These are phyloP conservation scores for Anarhynchus alexandrinus DNA, from an alignment of 2,113 vertebrate species.

Conservation along the genomic window DNA sequence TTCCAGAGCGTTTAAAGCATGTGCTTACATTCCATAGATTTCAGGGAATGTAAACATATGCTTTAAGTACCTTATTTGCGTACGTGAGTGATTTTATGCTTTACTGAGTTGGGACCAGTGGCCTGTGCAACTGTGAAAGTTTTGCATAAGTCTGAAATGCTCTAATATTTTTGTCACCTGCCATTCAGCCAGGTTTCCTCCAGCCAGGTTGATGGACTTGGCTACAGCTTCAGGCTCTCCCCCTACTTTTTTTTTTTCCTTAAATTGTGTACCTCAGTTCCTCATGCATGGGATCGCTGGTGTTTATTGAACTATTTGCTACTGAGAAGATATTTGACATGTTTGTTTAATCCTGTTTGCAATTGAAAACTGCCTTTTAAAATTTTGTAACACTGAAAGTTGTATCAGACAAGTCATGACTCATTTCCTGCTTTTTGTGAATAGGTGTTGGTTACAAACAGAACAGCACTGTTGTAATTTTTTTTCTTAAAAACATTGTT, in stretches of 20 bases:
- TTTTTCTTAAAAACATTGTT: conserved; percentile 50
- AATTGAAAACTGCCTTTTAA: conserved; percentile 67
- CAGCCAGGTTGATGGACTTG: conserved; percentile 18
- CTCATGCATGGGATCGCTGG: conserved; percentile 58
- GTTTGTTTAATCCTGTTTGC: conserved; percentile 67
- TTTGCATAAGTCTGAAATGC: conserved; percentile 22
- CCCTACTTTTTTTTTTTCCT: not conserved
- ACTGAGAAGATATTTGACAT: conserved; percentile 52
- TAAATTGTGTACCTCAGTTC: conserved; percentile 55
- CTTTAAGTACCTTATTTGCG: not conserved
- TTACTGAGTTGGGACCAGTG: conserved; percentile 35
- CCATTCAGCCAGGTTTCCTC: not conserved
- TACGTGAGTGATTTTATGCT: not conserved
- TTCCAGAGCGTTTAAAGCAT: not conserved
- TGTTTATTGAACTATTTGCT: conserved; percentile 66
- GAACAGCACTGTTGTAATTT: conserved; percentile 54
- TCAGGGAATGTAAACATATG: not conserved
- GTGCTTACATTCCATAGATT: not conserved
- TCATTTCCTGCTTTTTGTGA: conserved; percentile 66
- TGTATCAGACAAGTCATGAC: conserved; percentile 50
- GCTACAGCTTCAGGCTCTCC: not conserved
- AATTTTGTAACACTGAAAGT: conserved; percentile 65
- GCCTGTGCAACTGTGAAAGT: conserved; percentile 11
- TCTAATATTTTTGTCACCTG: conserved; percentile 34
- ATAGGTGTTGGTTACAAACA: conserved; percentile 56